Evolutionary conservation across 1,140 invertebrate genomes (phyloP).

Genomic region (Hesperophylax magnus): DNA sequence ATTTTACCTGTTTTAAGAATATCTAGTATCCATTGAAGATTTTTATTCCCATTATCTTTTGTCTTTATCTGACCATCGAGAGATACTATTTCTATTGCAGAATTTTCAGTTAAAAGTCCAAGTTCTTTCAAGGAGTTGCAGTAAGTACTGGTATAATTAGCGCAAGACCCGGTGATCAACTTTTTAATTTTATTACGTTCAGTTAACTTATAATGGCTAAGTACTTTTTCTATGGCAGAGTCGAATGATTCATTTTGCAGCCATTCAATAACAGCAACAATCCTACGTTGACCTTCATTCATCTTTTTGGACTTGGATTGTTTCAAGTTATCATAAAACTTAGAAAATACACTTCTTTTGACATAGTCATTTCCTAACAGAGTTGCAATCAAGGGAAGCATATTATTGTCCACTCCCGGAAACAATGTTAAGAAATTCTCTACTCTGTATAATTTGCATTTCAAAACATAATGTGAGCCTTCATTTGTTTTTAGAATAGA

Average conservation of each 20-base stretch:
- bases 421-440: slow-evolving; percentile 79
- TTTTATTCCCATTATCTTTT: slow-evolving; percentile 22
- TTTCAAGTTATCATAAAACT: slow-evolving; percentile 80
- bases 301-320: slow-evolving; percentile 73
- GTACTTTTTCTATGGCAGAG: slow-evolving; percentile 77
- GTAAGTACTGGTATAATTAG: slow-evolving; percentile 73
- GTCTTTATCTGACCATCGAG: background rate
- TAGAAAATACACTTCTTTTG: slow-evolving; percentile 75
- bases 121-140: slow-evolving; percentile 73
- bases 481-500: slow-evolving; percentile 44
- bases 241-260: slow-evolving; percentile 78
- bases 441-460: slow-evolving; percentile 81
- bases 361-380: slow-evolving; percentile 92
- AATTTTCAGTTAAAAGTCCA: slow-evolving; percentile 58
- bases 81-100: background rate
- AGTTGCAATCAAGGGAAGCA: slow-evolving; percentile 84
- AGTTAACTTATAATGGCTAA: slow-evolving; percentile 72
- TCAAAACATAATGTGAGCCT: slow-evolving; percentile 59
- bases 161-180: slow-evolving; percentile 75
- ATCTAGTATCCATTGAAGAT: slow-evolving; percentile 32
- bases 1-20: slow-evolving; percentile 54
- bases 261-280: slow-evolving; percentile 82
- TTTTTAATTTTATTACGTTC: slow-evolving; percentile 69
- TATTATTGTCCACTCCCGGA: slow-evolving; percentile 72
- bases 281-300: slow-evolving; percentile 74